Base-by-base conservation (phyloP, 2,113 vertebrate genomes). In the Origma solitaria region DNA sequence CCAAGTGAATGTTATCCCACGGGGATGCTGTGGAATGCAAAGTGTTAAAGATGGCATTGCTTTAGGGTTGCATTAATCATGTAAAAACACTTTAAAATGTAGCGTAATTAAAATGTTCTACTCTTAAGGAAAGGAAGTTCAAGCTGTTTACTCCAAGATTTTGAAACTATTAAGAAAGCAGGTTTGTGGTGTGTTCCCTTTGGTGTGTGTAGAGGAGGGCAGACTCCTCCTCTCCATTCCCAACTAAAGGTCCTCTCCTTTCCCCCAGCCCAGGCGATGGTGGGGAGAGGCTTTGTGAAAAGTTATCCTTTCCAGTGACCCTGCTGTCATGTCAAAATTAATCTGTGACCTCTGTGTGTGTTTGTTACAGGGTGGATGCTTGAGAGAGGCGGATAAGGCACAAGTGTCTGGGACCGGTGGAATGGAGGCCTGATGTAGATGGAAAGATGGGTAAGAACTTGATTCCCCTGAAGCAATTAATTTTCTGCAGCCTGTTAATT, bases 361-460 rank as follows among this genome's bases (percentile, higher is more conserved):
- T 66, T 97, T 93, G 20, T 97, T 93, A 9, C 86, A 97, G 96
- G 95, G 75, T 93, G 88, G 62, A 88, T 94, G 83, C 88, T 91
- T 88, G 91, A 77, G 88, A 96, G 93, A 37, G 84, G 64, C 85
- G 80, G 81, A 94, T 68, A 70, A 96, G 64, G 79, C 65, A 38
- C 82, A 30, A 84, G 77, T 57, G 51, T 66, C 79, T 88, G 85
- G 72, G 82, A 90, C 80, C 21, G 0, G 61, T 93, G 83, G 58
- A 94, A 95, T 96, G 95, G 90, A 95, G 96, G 95, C 96, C 96
- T 97, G 95, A 97, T 96, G 95, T 86, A 90, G 88, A 94, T 96
- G 96, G 92, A 87, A 96, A 96, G 90, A 97, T 97, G 97, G 97
- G 97, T 97, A 97, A 97, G 97, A 71, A 75, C 44, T 90, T 71